Evolutionary conservation across 2,113 vertebrate species (phyloP), one percentile per base, ranked within the genome.

Genomic region (Mirza zaza): DNA sequence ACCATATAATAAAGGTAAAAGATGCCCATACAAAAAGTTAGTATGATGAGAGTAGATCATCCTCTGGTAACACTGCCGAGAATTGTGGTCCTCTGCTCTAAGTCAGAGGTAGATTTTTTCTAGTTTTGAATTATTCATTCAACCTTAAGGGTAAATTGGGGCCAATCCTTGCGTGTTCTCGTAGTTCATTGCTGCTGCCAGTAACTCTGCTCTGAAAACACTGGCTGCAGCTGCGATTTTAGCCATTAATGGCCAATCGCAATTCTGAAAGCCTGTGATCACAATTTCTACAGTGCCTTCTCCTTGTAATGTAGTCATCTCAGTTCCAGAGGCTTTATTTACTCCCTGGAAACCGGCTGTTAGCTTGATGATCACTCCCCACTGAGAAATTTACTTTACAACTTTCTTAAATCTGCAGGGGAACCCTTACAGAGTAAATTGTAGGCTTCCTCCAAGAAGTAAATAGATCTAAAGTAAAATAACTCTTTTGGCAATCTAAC

Each of bases 311-410:
- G 20, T 1, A 86, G 67, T 90, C 48, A 84, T 29, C 14, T 5
- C 13, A 75, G 27, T 76, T 96, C 85, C 93, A 71, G 32, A 65
- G 32, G 25, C 52, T 94, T 75, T 86, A 71, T 87, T 97, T 93
- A 45, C 52, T 80, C 65, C 23, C 42, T 87, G 36, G 67, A 95
- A 96, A 80, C 45, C 2, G 70, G 20, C 59, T 75, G 67, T 71
- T 87, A 93, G 13, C 67, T 79, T 81, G 59, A 87, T 34, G 36
- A 85, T 84, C 85, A 65, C 81, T 90, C 61, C 87, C 82, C 55
- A 90, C 93, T 76, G 76, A 88, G 76, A 96, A 93, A 73, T 93
- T 85, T 65, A 86, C 50, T 96, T 93, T 82, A 85, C 67, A 91
- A 68, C 84, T 87, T 92, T 70, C 71, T 97, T 79, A 83, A 76